Percentiles rank a stretch among this genome's conserved stretches.
phyloP scores from a whole-genome alignment of 2,888 invertebrate species.

The Halocaridina rubra region DNA sequence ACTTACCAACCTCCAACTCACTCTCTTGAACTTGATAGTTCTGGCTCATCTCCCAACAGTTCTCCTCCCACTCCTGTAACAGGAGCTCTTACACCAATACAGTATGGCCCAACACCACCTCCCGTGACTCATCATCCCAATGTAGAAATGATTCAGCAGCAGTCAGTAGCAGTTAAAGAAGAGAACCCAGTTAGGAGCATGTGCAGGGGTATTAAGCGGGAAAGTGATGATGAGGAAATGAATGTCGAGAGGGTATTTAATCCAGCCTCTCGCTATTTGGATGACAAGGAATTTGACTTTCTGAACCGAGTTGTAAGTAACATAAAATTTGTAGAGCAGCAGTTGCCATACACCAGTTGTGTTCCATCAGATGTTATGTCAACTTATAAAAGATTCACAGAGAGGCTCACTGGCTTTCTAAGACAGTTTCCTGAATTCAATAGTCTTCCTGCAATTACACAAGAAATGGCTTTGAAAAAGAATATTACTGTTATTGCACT shows the following conservation, averaged over 20 bases:
- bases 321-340: constrained; percentile 49
- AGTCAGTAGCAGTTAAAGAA: constrained; percentile 19
- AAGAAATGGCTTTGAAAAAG: constrained; percentile 42
- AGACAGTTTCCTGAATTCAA: constrained; percentile 52
- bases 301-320: constrained; percentile 50
- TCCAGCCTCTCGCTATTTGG: constrained; percentile 48
- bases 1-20: constrained; percentile 44
- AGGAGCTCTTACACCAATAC: constrained; percentile 45
- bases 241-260: constrained; percentile 46
- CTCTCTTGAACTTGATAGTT: constrained; percentile 30
- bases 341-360: constrained; percentile 36
- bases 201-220: constrained; percentile 46
- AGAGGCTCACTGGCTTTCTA: constrained; percentile 48
- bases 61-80: constrained; percentile 48
- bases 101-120: constrained; percentile 52
- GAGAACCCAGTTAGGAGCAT: constrained; percentile 42
- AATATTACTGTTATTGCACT: constrained; percentile 59
- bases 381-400: constrained; percentile 41
- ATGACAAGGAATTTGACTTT: constrained; percentile 40
- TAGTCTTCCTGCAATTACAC: constrained; percentile 12
- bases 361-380: constrained; percentile 34
- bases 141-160: background rate
- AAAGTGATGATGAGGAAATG: constrained; percentile 44
- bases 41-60: constrained; percentile 51
- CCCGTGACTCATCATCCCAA: background rate